phyloP scores from a whole-genome alignment of 2,113 vertebrate species.

The Brachyhypopomus occidentalis region DNA sequence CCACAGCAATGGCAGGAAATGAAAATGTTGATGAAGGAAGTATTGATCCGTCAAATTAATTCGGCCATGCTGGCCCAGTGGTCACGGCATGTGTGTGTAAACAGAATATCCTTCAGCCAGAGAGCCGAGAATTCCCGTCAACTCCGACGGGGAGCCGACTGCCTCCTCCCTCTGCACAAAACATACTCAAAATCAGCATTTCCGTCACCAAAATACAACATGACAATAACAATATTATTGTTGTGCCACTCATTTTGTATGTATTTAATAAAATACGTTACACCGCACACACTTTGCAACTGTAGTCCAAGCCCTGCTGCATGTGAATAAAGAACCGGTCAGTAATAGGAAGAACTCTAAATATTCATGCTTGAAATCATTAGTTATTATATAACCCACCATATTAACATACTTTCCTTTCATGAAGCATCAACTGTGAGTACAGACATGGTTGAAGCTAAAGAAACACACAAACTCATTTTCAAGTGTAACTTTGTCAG shows the following conservation, averaged over 20 bases:
- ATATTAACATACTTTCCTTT: not conserved
- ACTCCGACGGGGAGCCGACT: conserved; percentile 6
- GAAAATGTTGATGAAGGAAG: conserved; percentile 43
- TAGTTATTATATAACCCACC: too few species aligned
- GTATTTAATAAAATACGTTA: not conserved
- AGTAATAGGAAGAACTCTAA: too few species aligned
- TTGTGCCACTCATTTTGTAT: not conserved
- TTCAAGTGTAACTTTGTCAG: not conserved
- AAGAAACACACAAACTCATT: conserved; percentile 16
- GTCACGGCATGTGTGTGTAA: conserved; percentile 37
- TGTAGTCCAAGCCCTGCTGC: not conserved
- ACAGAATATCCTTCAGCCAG: conserved; percentile 45
- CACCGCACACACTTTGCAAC: not conserved
- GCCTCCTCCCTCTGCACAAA: conserved; percentile 24
- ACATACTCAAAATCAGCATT: not conserved
- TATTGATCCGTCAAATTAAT: conserved; percentile 52
- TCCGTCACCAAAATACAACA: not conserved
- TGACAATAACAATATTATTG: too few species aligned
- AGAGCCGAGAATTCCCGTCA: not conserved
- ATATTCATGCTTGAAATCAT: too few species aligned
- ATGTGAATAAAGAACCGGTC: too few species aligned
- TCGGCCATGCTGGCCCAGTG: conserved; percentile 29
- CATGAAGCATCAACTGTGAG: too few species aligned
- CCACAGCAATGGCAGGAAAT: conserved; percentile 32
- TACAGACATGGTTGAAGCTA: conserved; percentile 8